Base-by-base conservation (phyloP, 2,113 vertebrate species). In the Mus spicilegus region DNA sequence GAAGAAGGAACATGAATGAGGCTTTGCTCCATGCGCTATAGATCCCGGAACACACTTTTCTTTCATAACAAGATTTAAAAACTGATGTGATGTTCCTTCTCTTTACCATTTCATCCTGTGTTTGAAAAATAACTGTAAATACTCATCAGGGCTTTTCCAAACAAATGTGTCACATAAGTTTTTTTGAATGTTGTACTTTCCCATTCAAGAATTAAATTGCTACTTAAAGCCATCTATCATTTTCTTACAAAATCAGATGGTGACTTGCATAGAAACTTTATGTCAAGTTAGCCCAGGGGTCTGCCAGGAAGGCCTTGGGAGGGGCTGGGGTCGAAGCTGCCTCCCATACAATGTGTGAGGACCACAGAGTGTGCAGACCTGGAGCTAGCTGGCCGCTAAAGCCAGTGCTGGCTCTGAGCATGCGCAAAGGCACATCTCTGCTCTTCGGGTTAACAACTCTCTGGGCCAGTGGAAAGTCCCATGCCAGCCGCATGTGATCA, bases 121-220 rank as follows among this genome's bases (percentile, higher is more conserved):
- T 82, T 81, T 90, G 76, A 39, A 89, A 90, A 91, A 85, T 73
- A 76, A 88, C 19, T n/a, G 33, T 70, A 24, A 92, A 56, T 51
- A 65, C 72, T 82, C 67, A 84, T 51, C 30, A 65, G 63, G 33
- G 17, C 26, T 87, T n/a, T 77, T 26, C 72, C n/a, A n/a, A n/a
- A 61, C 58, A 70, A 46, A 77, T 11, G 56, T 14, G 51, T 39
- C 19, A 1, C 51, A 33, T 54, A 46, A 20, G 51, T 42, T 63
- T 85, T 69, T 69, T 36, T 91, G 61, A 76, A 81, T 6, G 30
- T 42, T 76, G 72, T 54, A 24, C 42, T 84, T 87, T 92, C 30
- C 30, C 10, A 17, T 65, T 80, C 63, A 56, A 65, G 82, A 93
- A 84, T 93, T 73, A 89, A 89, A 69, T 39, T 39, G 72, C 39